These are phyloP conservation scores for Leucoraja ocellata DNA, from an alignment of 2,797 vertebrate species.

Conservation along the genomic window DNA sequence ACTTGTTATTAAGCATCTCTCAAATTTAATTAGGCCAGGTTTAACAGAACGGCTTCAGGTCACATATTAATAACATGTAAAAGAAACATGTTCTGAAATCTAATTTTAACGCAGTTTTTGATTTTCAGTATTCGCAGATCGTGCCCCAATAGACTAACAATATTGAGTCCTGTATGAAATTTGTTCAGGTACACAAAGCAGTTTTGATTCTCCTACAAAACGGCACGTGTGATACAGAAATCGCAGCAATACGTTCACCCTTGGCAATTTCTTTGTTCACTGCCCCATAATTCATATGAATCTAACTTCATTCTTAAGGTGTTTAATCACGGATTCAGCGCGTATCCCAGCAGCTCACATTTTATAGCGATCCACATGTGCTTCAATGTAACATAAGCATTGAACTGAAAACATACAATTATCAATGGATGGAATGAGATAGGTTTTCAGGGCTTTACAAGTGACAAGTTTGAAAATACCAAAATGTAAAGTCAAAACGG, in stretches of 20 bases:
- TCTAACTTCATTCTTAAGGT: not conserved
- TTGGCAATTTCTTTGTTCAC: not conserved
- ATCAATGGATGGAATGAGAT: not conserved
- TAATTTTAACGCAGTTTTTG: not conserved
- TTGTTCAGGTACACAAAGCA: conserved; percentile 22
- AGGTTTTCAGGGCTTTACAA: not conserved
- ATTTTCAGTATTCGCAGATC: not conserved
- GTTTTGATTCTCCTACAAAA: not conserved
- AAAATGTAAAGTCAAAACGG: not conserved
- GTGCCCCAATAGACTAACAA: not conserved
- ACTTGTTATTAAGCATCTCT: too few relatives aligned
- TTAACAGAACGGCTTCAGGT: not conserved
- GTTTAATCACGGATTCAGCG: not conserved
- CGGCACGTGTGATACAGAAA: not conserved
- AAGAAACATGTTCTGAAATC: not conserved
- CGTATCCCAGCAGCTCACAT: not conserved
- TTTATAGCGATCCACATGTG: not conserved
- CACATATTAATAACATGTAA: not conserved
- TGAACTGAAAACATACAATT: not conserved
- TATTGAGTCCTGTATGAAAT: not conserved
- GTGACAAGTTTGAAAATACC: not conserved
- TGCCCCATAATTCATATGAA: not conserved
- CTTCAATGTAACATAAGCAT: not conserved
- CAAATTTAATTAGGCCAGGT: not conserved
- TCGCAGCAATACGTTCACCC: not conserved